Evolutionary conservation across 1,140 invertebrate genomes (phyloP).

Genomic region (Pseudomyrmex pallidus): DNA sequence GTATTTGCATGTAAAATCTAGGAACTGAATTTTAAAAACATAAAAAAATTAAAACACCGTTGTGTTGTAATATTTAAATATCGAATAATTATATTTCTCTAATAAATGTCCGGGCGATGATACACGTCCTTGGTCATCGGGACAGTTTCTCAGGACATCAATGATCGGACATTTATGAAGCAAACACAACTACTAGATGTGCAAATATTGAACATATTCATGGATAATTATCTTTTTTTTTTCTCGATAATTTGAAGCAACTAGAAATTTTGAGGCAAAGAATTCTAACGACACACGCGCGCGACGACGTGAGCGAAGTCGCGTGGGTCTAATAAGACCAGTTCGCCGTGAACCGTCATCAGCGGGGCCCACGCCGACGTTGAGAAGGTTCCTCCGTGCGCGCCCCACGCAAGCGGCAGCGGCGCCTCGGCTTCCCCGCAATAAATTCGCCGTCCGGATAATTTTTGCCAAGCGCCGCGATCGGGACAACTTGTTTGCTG

Average conservation of each 20-base stretch:
- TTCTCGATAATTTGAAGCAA: not conserved
- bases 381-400: not conserved
- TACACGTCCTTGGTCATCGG: no score
- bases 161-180: no score
- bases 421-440: conserved; percentile 1
- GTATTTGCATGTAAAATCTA: no score
- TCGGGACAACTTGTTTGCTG: conserved; percentile 48
- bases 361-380: conserved; percentile 47
- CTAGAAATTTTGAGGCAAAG: not conserved
- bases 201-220: no score
- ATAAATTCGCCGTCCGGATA: conserved; percentile 42
- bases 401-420: conserved; percentile 2
- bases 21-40: no score
- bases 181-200: no score
- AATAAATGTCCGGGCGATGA: no score
- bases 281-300: not conserved
- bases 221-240: not conserved
- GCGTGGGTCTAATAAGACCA: conserved; percentile 59
- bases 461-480: conserved; percentile 44
- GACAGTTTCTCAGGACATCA: no score
- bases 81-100: no score
- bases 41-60: no score
- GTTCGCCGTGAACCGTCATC: conserved; percentile 36
- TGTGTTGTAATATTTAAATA: no score
- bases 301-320: conserved; percentile 21